Evolutionary conservation across 2,888 invertebrate genomes (phyloP), one percentile per base, ranked within the genome.

Genomic region (Oscheius myriophilus): DNA sequence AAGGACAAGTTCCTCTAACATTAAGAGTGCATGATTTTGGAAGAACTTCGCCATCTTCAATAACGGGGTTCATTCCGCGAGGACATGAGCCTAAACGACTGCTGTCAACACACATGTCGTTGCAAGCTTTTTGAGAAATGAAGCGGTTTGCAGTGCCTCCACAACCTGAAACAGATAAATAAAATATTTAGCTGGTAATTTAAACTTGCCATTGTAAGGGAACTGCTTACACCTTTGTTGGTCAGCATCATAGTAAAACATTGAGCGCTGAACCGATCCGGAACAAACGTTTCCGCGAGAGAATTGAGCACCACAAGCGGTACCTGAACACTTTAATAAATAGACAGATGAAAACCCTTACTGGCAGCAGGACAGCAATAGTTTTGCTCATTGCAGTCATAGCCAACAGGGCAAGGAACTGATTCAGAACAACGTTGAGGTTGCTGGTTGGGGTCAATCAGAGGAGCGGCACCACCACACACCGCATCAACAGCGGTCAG

Each of bases 141-240:
- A 85, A 82, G 42, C 84, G 75, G 65, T 85, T 85, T 7, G 84
- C 52, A 1, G 84, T 81, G 51, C 84, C 84, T 39, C 84, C 85
- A 64, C 85, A 85, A 25, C 82, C 81, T 81, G 42, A 55, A 64
- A 46, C 12, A 43, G 25, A 43, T 23, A 25, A 11, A n/a, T n/a
- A n/a, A n/a, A n/a, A n/a, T n/a, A n/a, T n/a, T n/a, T n/a, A n/a
- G n/a, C n/a, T n/a, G n/a, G n/a, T n/a, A n/a, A 33, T 9, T 9
- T 9, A 33, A 4, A 23, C 62, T 39, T 11, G 80, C 82, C 84
- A 52, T 80, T 82, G 72, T 82, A 84, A 1, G 76, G 75, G 70
- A 85, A 85, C 57, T 81, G 83, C 9, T 76, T 63, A 64, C 85
- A 85, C 69, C 80, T 79, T 58, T 79, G 75, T 59, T 73, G 69